Base-by-base conservation (phyloP, 2,888 invertebrate species). In the Philopedon plagiatum region DNA sequence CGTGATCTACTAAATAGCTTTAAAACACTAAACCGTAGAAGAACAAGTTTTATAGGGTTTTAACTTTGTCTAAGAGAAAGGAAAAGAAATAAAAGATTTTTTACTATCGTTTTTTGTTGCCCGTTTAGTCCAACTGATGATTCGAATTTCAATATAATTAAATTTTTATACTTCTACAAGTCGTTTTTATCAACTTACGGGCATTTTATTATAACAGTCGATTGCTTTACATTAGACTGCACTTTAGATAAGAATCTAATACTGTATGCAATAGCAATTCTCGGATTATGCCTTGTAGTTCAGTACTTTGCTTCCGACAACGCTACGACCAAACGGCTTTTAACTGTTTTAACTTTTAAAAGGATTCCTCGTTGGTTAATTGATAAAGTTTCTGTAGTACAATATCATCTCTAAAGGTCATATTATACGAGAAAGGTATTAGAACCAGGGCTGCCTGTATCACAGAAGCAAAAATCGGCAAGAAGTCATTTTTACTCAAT, bases 131-230 rank as follows among this genome's bases (percentile, higher is more conserved):
- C 7, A 3, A 26, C 7, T 26, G 26, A 26, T 7, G 26, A 39
- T 39, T 39, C 15, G 2, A 39, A 39, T 39, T 39, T 15, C n/a
- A 15, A 15, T 39, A 15, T 39, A 39, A 39, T 39, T 39, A 15
- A 39, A 39, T 15, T 39, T 7, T 39, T 39, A 39, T 39, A 39
- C n/a, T 15, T 15, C 0, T 13, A 39, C 39, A 39, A 39, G 39
- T 5, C 39, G 13, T 13, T 39, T 39, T 39, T 39, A 39, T 39
- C 39, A 39, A 18, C 19, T 44, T 19, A 44, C 44, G 19, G 44
- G 44, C 18, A 44, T 44, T 44, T 19, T 44, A 44, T 44, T 44
- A 44, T 44, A 44, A 4, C 44, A 44, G 44, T 44, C 44, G 18
- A 44, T 44, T 19, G 19, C 44, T 19, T 44, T 44, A 44, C 44